Base-by-base conservation (phyloP, 2,113 vertebrate genomes). In the Hipposideros armiger region DNA sequence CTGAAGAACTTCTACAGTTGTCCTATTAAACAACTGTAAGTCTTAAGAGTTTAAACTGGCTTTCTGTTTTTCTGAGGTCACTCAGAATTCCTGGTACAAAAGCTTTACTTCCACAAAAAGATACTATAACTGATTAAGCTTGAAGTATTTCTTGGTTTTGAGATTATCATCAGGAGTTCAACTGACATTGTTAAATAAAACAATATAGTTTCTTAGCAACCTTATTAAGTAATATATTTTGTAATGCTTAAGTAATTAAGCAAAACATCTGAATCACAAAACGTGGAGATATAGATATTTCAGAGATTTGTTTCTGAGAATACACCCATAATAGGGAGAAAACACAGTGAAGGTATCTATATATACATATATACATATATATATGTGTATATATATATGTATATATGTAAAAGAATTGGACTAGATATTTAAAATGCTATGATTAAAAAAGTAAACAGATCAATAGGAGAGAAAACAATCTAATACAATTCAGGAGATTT, bases 271-370 rank as follows among this genome's bases (percentile, higher is more conserved):
- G 5, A 60, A 36, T 76, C 52, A 80, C 16, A 83, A 77, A 58
- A 26, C 36, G 62, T 77, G 85, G 17, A 14, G 13, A 54, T 54
- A 54, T 54, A 7, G 72, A 36, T 36, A 56, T 56, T 45, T 54
- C 73, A 67, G 32, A n/a, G 54, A 11, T 91, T 90, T 52, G 16
- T 69, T 80, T 90, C 64, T 91, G 67, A 87, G 78, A 83, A 28
- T 26, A 30, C 5, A 64, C 7, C 28, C 24, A 5, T 40, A 32
- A 16, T 7, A 69, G 62, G 47, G 20, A 90, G 11, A 69, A 72
- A 54, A 62, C 14, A 26, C 8, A 11, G 1, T n/a, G 52, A 5
- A 50, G 47, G 13, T 17, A 54, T 54, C 15, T 17, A 54, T 54
- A 1, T 17, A 54, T 54, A 54, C 14, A 17, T 17, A 54, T 17